phyloP scores from a whole-genome alignment of 2,113 vertebrate species.

The Odontesthes bonariensis region DNA sequence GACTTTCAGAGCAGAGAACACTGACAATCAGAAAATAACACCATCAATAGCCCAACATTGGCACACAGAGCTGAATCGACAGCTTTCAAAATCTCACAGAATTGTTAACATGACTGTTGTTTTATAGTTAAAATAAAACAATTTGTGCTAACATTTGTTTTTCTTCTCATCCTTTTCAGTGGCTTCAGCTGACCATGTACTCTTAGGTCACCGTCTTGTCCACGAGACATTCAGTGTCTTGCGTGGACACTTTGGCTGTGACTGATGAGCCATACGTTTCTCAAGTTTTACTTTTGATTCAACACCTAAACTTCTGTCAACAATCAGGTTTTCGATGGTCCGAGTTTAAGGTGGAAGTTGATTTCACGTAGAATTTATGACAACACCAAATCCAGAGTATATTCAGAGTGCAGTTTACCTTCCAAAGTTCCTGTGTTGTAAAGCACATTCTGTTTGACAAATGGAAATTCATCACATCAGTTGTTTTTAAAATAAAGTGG shows the following conservation, averaged over 20 bases:
- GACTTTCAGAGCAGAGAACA: neutral
- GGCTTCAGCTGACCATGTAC: slow-evolving; percentile 98
- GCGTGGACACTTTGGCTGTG: neutral
- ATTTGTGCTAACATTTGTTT: neutral
- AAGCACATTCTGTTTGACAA: neutral
- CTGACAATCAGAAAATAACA: too few relatives aligned
- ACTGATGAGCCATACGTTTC: neutral
- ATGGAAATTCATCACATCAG: neutral
- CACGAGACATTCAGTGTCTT: neutral
- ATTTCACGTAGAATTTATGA: neutral
- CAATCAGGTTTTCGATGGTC: neutral
- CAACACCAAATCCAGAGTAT: neutral
- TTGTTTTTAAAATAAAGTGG: neutral
- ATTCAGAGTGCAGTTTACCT: neutral
- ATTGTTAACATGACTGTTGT: neutral
- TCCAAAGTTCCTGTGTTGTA: neutral
- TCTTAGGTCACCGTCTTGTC: slow-evolving; percentile 76
- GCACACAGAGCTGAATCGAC: neutral
- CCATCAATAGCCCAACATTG: neutral
- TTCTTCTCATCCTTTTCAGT: slow-evolving; percentile 78
- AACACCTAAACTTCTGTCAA: neutral
- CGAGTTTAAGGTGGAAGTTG: neutral
- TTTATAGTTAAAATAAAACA: neutral
- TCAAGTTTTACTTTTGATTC: neutral
- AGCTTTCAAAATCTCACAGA: neutral